Conservation (phyloP, 2,113 vertebrate genomes). For the Ceratotherium simum region DNA sequence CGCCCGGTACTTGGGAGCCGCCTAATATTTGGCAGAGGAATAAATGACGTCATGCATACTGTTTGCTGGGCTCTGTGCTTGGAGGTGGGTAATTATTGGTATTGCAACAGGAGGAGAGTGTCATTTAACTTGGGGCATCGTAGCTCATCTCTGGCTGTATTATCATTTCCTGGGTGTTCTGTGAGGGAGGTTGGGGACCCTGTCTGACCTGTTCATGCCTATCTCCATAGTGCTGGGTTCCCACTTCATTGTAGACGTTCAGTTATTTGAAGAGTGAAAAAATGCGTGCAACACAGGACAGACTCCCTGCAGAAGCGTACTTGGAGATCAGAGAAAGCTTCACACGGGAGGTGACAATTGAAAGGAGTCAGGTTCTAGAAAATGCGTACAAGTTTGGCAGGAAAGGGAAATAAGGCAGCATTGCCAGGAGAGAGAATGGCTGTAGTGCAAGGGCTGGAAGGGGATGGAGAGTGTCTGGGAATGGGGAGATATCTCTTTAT, state of each 20-base stretch:
- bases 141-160: background rate
- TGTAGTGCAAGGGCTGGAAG: background rate
- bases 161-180: background rate
- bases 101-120: background rate
- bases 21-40: background rate
- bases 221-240: background rate
- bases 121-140: background rate
- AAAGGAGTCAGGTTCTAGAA: constrained; percentile 54
- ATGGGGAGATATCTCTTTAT: background rate
- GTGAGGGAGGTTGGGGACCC: background rate
- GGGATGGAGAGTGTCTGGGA: background rate
- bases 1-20: background rate
- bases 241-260: background rate
- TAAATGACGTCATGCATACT: background rate
- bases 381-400: background rate
- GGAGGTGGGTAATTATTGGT: background rate
- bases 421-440: background rate
- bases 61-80: background rate
- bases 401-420: background rate
- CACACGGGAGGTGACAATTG: background rate
- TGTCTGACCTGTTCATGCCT: background rate
- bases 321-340: background rate
- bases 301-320: background rate
- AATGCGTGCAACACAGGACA: background rate
- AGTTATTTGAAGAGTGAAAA: constrained; percentile 26